A percentile compares a stretch with the other conserved stretches of the same genome.
Conservation (phyloP, 2,888 invertebrate genomes). For the Amiota communis region DNA sequence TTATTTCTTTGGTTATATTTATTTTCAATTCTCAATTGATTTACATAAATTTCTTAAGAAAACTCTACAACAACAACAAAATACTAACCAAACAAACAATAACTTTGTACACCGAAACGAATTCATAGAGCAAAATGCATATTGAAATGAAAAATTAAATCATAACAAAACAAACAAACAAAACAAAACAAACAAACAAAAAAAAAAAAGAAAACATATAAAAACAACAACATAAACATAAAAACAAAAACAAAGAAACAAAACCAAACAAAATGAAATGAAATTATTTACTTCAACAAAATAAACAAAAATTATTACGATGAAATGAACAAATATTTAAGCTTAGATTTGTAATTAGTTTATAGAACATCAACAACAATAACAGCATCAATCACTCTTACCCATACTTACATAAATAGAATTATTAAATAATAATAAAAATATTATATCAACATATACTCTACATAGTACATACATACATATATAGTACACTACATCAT, state of each 20-base stretch:
- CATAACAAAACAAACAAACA: conserved; percentile 37
- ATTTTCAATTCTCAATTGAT: conserved; percentile 44
- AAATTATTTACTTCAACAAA: conserved; percentile 12
- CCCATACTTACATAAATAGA: conserved; percentile 39
- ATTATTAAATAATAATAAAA: conserved; percentile 31
- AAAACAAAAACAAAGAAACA: conserved; percentile 20
- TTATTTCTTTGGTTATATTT: conserved; percentile 23
- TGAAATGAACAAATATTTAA: conserved; percentile 30
- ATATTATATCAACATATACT: conserved; percentile 23
- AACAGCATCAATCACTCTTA: conserved; percentile 40
- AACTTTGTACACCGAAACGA: conserved; percentile 71
- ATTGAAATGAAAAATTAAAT: conserved; percentile 42
- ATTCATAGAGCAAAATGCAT: conserved; percentile 59
- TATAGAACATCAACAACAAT: conserved; percentile 49
- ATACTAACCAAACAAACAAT: conserved; percentile 63
- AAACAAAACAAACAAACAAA: conserved; percentile 35
- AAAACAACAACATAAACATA: conserved; percentile 1
- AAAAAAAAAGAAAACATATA: conserved; percentile 21
- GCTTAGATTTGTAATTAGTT: conserved; percentile 38
- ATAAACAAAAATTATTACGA: conserved; percentile 32
- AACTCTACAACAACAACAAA: conserved; percentile 45
- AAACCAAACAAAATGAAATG: conserved; percentile 18
- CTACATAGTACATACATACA: conserved; percentile 25
- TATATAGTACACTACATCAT: not conserved
- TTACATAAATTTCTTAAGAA: conserved; percentile 35